Base-by-base conservation (phyloP, 2,888 invertebrate genomes). In the Mimumesa dahlbomi region DNA sequence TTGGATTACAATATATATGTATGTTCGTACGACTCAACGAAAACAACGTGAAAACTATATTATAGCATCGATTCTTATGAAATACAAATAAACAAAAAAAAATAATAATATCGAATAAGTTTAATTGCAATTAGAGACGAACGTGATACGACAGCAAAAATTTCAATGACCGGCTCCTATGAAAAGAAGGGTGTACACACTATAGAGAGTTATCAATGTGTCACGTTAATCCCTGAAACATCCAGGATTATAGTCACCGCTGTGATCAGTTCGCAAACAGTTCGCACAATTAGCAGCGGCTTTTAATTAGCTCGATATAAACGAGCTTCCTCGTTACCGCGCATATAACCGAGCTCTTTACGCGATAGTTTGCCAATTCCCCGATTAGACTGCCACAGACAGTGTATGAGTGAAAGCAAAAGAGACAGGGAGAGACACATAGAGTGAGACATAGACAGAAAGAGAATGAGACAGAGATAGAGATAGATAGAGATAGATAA, bases 231-330 rank as follows among this genome's bases (percentile, higher is more conserved):
- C 43, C 56, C 46, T 42, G 42, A 31, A 57, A 52, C 59, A 52
- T 34, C 56, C 46, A 9, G 71, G 71, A 64, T 72, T 64, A 72
- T 48, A 57, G 14, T 34, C 29, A 62, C 50, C 40, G 54, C 34
- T 36, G 14, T 43, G 59, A 64, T 58, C 59, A 16, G 46, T 43
- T 4, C 48, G 38, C 64, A 64, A 63, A 68, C 64, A 54, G 57
- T 67, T 49, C 48, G 52, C 66, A 65, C 65, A 75, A 75, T 79
- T 79, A 68, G 64, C 66, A 36, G 59, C 34, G 52, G 66, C 66
- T 73, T 77, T 81, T 78, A 80, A 80, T 80, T 77, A 80, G 75
- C 70, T 64, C 67, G 52, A 64, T 67, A 67, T 62, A 54, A 70
- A 66, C 62, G 67, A 46, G 66, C 18, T 19, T 54, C 56, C 73